Evolutionary conservation across 1,140 invertebrate genomes (phyloP).

Genomic region (Choristoneura fumiferana): DNA sequence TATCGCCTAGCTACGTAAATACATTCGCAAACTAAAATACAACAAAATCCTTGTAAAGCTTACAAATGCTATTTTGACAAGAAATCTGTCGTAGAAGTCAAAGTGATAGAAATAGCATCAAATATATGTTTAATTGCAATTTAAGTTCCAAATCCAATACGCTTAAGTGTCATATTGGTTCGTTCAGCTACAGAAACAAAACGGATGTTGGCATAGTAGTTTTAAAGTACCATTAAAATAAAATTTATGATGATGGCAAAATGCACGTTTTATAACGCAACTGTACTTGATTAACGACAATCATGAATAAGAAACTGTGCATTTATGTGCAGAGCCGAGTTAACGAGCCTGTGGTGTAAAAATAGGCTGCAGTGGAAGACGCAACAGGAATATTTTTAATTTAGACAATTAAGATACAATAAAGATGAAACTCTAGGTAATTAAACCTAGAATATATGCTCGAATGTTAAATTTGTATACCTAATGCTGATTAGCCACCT

Average conservation of each 20-base stretch:
- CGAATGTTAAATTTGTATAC: too few species aligned
- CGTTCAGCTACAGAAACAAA: background rate
- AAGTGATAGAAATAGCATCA: background rate
- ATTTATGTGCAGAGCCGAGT: conserved; percentile 11
- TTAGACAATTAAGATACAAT: too few species aligned
- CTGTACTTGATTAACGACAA: conserved; percentile 16
- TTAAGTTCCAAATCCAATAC: background rate
- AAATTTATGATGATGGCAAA: conserved; percentile 18
- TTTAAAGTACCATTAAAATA: conserved; percentile 12
- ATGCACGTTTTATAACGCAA: conserved; percentile 12
- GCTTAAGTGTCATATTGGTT: background rate
- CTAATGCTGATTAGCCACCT: too few species aligned
- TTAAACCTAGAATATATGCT: too few species aligned
- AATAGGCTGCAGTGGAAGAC: too few species aligned
- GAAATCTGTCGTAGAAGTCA: background rate
- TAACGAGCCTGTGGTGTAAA: background rate
- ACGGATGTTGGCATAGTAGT: conserved; percentile 1
- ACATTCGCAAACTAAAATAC: too few species aligned
- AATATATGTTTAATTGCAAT: background rate
- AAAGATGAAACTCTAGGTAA: too few species aligned
- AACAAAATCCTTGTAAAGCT: too few species aligned
- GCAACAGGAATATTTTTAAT: too few species aligned
- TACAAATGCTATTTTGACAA: background rate
- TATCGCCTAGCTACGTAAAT: conserved; percentile 21
- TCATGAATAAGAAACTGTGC: conserved; percentile 11